These are phyloP conservation scores for Phasia obesa DNA, from an alignment of 2,888 invertebrate species.

Conservation along the genomic window DNA sequence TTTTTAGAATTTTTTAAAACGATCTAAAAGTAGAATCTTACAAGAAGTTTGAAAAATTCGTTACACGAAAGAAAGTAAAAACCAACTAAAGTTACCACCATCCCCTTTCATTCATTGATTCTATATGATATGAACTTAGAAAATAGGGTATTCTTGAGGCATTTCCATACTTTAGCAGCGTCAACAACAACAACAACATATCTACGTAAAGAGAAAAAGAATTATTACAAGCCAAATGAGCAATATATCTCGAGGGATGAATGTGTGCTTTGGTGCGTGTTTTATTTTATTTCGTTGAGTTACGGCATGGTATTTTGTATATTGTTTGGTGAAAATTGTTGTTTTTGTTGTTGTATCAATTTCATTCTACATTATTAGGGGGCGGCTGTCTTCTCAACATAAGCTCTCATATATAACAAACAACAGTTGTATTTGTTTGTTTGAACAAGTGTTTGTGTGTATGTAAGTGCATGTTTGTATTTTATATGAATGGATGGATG, in stretches of 20 bases:
- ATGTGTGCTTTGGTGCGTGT: slow-evolving; percentile 82
- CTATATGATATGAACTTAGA: slow-evolving; percentile 16
- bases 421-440: slow-evolving; percentile 45
- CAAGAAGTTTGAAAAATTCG: slow-evolving; percentile 67
- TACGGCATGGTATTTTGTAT: slow-evolving; percentile 72
- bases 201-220: slow-evolving; percentile 71
- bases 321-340: slow-evolving; percentile 56
- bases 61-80: slow-evolving; percentile 33
- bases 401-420: slow-evolving; percentile 70
- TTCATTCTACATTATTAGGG: slow-evolving; percentile 73
- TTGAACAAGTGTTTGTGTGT: slow-evolving; percentile 26
- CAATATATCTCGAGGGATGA: slow-evolving; percentile 82
- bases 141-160: slow-evolving; percentile 63
- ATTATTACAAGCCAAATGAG: slow-evolving; percentile 81
- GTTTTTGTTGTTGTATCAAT: slow-evolving; percentile 35
- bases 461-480: slow-evolving; percentile 58
- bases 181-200: slow-evolving; percentile 10
- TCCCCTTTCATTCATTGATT: slow-evolving; percentile 58
- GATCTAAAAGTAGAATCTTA: slow-evolving; percentile 7
- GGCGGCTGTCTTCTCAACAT: slow-evolving; percentile 74
- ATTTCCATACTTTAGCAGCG: slow-evolving; percentile 42
- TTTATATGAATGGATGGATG: slow-evolving; percentile 65
- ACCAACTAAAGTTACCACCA: slow-evolving; percentile 37
- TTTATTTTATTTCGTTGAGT: slow-evolving; percentile 82
- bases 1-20: slow-evolving; percentile 71